phyloP scores from a whole-genome alignment of 2,797 vertebrate species.

The Onychomys leucogaster region DNA sequence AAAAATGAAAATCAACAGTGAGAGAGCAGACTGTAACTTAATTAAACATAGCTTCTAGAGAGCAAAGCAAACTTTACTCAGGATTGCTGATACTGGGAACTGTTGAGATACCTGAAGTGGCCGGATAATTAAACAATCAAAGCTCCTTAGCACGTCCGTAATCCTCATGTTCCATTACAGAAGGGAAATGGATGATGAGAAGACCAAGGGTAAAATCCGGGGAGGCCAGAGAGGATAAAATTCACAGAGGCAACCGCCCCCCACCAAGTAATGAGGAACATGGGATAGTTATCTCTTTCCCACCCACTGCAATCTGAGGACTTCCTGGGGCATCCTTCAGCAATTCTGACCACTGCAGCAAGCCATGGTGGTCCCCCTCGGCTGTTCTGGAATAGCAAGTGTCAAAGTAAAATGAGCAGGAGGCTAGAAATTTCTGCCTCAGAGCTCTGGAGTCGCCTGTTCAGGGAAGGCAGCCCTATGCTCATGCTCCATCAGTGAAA shows the following conservation, averaged over 20 bases:
- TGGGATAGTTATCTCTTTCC: no score
- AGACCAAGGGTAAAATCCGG: background rate
- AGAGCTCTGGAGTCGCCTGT: background rate
- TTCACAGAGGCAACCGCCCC: background rate
- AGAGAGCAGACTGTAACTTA: slow-evolving; percentile 74
- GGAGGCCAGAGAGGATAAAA: background rate
- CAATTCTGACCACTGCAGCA: background rate
- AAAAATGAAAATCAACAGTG: slow-evolving; percentile 65
- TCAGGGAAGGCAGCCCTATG: background rate
- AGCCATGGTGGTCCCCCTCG: background rate
- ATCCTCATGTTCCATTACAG: background rate
- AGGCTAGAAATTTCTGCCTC: background rate
- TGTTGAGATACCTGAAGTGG: background rate
- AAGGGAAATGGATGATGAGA: background rate
- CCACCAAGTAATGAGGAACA: background rate
- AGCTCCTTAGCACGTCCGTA: background rate
- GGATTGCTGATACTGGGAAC: slow-evolving; percentile 5
- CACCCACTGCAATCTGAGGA: background rate
- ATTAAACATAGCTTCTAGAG: slow-evolving; percentile 75
- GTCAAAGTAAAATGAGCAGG: rapidly evolving
- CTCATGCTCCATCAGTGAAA: background rate
- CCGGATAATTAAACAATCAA: background rate
- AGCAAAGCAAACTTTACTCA: slow-evolving; percentile 47
- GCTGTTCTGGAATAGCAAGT: background rate
- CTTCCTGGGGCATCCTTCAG: background rate